Evolutionary conservation across 2,113 vertebrate genomes (phyloP), one percentile per base, ranked within the genome.

Genomic region (Menura novaehollandiae): DNA sequence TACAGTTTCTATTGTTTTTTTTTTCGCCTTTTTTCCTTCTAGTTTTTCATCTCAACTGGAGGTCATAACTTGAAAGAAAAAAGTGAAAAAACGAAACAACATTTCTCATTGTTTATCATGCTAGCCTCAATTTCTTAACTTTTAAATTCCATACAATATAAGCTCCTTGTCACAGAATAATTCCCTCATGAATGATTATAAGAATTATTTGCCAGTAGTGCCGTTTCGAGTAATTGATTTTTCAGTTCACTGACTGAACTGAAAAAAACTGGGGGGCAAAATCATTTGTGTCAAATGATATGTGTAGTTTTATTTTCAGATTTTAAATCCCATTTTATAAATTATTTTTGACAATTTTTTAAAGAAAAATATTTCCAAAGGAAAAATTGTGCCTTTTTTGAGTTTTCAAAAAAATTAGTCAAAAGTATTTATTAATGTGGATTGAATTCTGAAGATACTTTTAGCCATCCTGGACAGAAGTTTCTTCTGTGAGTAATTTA

Each of bases 121-220:
- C 32, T 66, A 91, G 19, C 33, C 41, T 89, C 56, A 68, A 19
- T 60, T 88, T 91, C 91, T 77, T 5, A 88, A 82, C 58, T 76
- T 89, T 49, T 52, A 51, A 85, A 85, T 88, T 93, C 58, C 41
- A 58, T 51, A 72, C 37, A 79, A 39, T 87, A 69, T 89, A 91
- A 94, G 59, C 71, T 88, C 27, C 62, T 83, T 88, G 55, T 80
- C 74, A 85, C 37, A 73, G 62, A 93, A 46, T 88, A 88, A 83
- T 97, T 95, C 81, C 66, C 59, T 66, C 66, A 83, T 28, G 69
- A 95, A 83, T 94, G 83, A 93, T 75, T 69, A 84, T 85, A 91
- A 46, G n/a, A 93, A 91, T 95, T 89, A 88, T 89, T 91, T 95
- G 32, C 60, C 32, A 75, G 62, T 68, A 85, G 53, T 76, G 67